A percentile compares a stretch with the other conserved stretches of the same genome.
These are phyloP conservation scores for Drosophila prolongata DNA, from an alignment of 2,888 invertebrate genomes.

Conservation along the genomic window DNA sequence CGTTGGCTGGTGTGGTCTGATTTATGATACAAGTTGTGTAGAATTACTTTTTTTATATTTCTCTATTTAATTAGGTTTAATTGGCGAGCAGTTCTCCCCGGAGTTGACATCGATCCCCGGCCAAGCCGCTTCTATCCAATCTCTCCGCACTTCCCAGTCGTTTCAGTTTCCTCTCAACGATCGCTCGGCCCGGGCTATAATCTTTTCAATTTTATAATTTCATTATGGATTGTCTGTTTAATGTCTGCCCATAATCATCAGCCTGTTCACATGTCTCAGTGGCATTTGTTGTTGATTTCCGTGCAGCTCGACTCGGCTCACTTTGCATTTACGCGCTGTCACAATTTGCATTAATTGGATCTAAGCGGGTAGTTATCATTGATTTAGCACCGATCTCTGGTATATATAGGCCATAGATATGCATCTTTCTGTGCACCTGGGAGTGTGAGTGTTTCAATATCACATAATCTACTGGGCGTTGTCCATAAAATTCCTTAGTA, in stretches of 20 bases:
- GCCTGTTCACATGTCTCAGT: slow-evolving; percentile 57
- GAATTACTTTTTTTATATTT: slow-evolving; percentile 33
- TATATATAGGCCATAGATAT: slow-evolving; percentile 45
- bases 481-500: slow-evolving; percentile 22
- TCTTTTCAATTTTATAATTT: slow-evolving; percentile 69
- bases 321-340: slow-evolving; percentile 73
- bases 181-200: slow-evolving; percentile 44
- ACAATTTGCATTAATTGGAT: slow-evolving; percentile 77
- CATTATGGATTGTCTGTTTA: slow-evolving; percentile 74
- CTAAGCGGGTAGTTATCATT: slow-evolving; percentile 80
- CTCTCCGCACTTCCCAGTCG: slow-evolving; percentile 35
- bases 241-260: slow-evolving; percentile 72
- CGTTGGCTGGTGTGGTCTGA: slow-evolving; percentile 8
- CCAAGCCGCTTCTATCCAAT: slow-evolving; percentile 19
- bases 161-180: slow-evolving; percentile 33
- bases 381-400: slow-evolving; percentile 75
- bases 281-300: slow-evolving; percentile 21
- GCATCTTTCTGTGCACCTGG: slow-evolving; percentile 49
- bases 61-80: slow-evolving; percentile 62
- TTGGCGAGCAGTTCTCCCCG: slow-evolving; percentile 56
- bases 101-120: slow-evolving; percentile 67
- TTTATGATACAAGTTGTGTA: slow-evolving; percentile 35
- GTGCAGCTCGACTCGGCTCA: slow-evolving; percentile 24
- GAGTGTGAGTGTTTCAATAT: slow-evolving; percentile 26
- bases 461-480: slow-evolving; percentile 54